Base-by-base conservation (phyloP, 1,140 invertebrate genomes). In the Gyrodactylus salaris region DNA sequence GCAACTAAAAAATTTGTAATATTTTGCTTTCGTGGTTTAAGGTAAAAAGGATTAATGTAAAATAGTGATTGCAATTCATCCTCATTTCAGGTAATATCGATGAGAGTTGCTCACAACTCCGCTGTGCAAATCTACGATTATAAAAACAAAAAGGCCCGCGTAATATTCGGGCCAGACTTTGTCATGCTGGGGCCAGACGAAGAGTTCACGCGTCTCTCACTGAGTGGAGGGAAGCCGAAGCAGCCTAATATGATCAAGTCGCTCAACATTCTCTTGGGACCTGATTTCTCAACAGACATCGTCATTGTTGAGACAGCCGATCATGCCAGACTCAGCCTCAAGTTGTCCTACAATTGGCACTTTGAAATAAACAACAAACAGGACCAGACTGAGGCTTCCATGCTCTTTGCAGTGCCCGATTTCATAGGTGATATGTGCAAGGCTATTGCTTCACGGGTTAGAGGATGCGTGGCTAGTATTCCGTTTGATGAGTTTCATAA, bases 201-300 rank as follows among this genome's bases (percentile, higher is more conserved):
- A 76, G 78, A 78, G 72, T 80, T 80, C 69, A 79, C 77, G 73
- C 76, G 78, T n/a, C 76, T 80, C 7, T 78, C 77, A 75, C 75
- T 80, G 0, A 79, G 78, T 76, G 79, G 78, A 76, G 79, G 79
- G 7, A 80, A 79, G 75, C 79, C 79, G 20, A 80, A 80, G 73
- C 76, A 76, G 74, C 68, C 74, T 22, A 76, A 77, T 76, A 77
- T 77, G 2, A 75, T 80, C 68, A 78, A 79, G 74, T 78, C 79
- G 24, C 73, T 80, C 19, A 78, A 78, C 76, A 74, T 80, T 70
- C 78, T 80, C 77, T 75, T 80, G 26, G 79, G 79, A 7, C 79
- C 79, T 20, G 79, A 80, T 72, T 80, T 78, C 73, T 79, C 78
- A 2, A 78, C 79, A 68, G 79, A 79, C 75, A 77, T 78, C 24